Base-by-base conservation (phyloP, 30 jellyfish, hydroid and myxozoan species). In the Clytia hemisphaerica region DNA sequence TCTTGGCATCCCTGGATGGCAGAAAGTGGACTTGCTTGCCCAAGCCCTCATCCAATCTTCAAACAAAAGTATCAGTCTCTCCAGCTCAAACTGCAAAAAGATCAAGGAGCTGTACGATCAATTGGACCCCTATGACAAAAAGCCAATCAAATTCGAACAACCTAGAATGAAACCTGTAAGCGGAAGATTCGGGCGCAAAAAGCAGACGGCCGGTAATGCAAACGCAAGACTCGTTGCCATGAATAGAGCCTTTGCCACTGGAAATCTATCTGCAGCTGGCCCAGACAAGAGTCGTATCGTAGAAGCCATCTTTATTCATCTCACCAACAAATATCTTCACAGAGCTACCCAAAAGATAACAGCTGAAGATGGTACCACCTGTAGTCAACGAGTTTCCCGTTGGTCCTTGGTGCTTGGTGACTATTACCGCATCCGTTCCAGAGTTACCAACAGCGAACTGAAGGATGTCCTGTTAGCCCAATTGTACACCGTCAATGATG, bases 1-100 rank as follows among this genome's bases (percentile, higher is more conserved):
- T 4, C 37, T 28, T 22, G 73, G 78, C 16, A 37, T 66, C 24
- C 78, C 78, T 36, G 73, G 73, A 18, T 66, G 78, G 78, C 45
- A 66, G n/a, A 66, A 66, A 66, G 78, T 66, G 7, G 69, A 66
- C 45, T 40, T 4, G 6, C 69, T 66, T 37, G 78, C 72, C 12
- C 75, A 61, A 22, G 69, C 69, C 45, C 46, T 33, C 33, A 33
- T 66, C 67, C 16, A 19, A 6, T 57, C 68, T 5, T 19, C 37
- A 2, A n/a, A n/a, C n/a, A n/a, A n/a, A n/a, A 75, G 76, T 26
- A 50, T 29, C 38, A 71, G 75, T 27, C 32, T 68, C 15, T 12
- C 80, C 10, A 30, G 19, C 21, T 16, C 69, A 35, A 53, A 45
- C 14, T 70, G 55, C 14, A 40, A 18, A 0, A 27, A 37, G 9